Conservation (phyloP, 92 coral and sea anemone species). For the Epizoanthus illoricatus region DNA sequence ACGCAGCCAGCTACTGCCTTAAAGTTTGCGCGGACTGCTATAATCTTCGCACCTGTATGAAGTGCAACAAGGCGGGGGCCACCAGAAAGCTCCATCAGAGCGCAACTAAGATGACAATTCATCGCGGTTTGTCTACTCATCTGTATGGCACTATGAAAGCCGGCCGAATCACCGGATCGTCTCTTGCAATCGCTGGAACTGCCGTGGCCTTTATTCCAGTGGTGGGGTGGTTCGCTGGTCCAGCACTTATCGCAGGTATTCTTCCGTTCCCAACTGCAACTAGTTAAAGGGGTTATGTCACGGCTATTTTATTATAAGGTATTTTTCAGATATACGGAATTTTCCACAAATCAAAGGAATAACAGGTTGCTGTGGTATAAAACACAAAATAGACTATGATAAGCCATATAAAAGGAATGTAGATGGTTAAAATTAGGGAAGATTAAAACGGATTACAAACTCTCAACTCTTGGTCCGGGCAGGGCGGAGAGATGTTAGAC, state of each 20-base stretch:
- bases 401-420: too few species aligned
- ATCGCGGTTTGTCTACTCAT: conserved; percentile 23
- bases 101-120: conserved; percentile 13
- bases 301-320: too few species aligned
- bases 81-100: conserved; percentile 27
- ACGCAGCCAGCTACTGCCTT: neutral
- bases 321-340: too few species aligned
- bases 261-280: too few species aligned
- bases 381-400: too few species aligned
- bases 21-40: conserved; percentile 31
- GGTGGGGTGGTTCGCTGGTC: conserved; percentile 15
- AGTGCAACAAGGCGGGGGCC: conserved; percentile 27
- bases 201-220: conserved; percentile 22
- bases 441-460: too few species aligned
- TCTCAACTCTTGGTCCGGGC: too few species aligned
- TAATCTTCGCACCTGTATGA: conserved; percentile 22
- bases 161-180: conserved; percentile 17
- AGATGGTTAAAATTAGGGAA: too few species aligned
- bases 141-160: conserved; percentile 29
- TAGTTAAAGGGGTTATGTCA: too few species aligned
- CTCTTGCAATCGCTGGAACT: conserved; percentile 27
- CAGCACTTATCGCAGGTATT: conserved; percentile 32
- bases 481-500: too few species aligned
- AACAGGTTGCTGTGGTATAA: too few species aligned
- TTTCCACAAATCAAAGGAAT: too few species aligned